Percentiles rank a stretch among this genome's conserved stretches.
Evolutionary conservation across 2,113 vertebrate species (phyloP).

Genomic region (Abramis brama): DNA sequence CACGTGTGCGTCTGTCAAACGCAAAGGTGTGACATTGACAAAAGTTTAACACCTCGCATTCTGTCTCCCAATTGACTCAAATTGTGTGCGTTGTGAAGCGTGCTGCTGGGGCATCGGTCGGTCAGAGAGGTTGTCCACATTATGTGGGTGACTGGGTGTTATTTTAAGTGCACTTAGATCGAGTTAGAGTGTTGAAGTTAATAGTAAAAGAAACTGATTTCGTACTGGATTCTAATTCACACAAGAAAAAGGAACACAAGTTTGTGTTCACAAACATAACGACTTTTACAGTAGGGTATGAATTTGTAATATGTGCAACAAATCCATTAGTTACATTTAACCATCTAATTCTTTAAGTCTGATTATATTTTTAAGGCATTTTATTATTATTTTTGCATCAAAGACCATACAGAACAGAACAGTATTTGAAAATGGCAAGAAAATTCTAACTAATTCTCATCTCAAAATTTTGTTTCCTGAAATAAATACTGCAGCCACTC

Average conservation of each 20-base stretch:
- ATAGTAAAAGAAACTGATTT: not conserved
- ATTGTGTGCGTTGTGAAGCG: not conserved
- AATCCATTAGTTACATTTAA: not conserved
- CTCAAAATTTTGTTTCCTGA: not conserved
- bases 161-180: not conserved
- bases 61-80: slow-evolving; percentile 18
- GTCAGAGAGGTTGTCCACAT: not conserved
- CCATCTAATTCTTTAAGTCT: not conserved
- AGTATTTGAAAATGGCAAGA: not conserved
- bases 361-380: not conserved
- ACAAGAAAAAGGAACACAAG: not conserved
- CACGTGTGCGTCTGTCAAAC: slow-evolving; percentile 54
- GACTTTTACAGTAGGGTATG: not conserved
- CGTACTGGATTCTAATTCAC: not conserved
- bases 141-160: not conserved
- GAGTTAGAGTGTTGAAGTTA: not conserved
- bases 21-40: slow-evolving; percentile 30
- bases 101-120: not conserved
- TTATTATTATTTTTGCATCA: not conserved
- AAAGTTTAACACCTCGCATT: slow-evolving; percentile 56
- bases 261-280: not conserved
- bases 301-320: not conserved
- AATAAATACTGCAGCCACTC: too few species aligned
- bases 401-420: not conserved
- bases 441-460: not conserved